Evolutionary conservation across 2,888 invertebrate genomes (phyloP), one percentile per base, ranked within the genome.

Genomic region (Philonicus albiceps): DNA sequence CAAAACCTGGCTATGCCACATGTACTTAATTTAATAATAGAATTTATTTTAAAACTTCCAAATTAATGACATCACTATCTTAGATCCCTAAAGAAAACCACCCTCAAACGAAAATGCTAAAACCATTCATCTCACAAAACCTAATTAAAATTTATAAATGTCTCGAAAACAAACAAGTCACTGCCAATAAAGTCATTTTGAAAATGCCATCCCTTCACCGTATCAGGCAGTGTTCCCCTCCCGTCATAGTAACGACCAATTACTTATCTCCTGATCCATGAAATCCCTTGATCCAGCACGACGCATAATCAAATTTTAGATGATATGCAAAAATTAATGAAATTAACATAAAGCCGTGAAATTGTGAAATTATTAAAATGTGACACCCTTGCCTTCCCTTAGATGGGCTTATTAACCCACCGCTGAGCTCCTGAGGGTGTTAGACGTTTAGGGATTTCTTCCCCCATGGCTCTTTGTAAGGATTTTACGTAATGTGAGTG

Each of bases 291-390:
- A 87, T 83, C 86, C 75, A 5, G 55, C 86, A 37, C 43, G n/a
- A 83, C 78, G 86, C 49, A 49, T 86, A 86, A 87, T 86, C 86
- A 86, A 86, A 86, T 87, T 86, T 87, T 43, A 75, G 30, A 80
- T 84, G 86, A 86, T 86, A 86, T 85, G 86, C 86, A 83, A 86
- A 87, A 87, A 86, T 84, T 84, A 88, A 87, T 86, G 84, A 88
- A 88, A 88, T 88, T 88, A 88, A 86, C 86, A 87, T 87, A 88
- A 87, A 86, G 22, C 87, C 87, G 87, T 88, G 85, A 87, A 87
- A 88, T 87, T 87, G 87, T 87, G 81, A 86, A 87, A 87, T 87
- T 87, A 87, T 86, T 87, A 87, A 87, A 86, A 86, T 73, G 37
- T 72, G 72, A 75, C 55, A 85, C 75, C 85, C 74, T n/a, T 34